Conservation (phyloP, 2,113 vertebrate species). For the Taxidea taxus region DNA sequence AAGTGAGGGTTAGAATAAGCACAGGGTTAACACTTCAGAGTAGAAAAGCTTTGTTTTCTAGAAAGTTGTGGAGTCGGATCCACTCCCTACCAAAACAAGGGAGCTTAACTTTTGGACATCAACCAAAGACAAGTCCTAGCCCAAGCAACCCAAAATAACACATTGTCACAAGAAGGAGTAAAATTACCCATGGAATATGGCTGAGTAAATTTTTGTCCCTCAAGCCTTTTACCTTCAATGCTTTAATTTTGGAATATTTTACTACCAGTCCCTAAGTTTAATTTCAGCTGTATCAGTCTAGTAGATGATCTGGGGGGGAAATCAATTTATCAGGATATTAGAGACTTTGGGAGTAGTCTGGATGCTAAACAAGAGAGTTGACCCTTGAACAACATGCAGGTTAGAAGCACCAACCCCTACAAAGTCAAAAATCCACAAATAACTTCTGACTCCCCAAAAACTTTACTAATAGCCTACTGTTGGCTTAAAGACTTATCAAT, state of each 20-base stretch:
- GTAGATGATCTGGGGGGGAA: neutral
- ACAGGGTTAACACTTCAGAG: neutral
- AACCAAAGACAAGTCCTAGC: neutral
- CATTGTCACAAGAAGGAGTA: neutral
- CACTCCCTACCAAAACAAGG: neutral
- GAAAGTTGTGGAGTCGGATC: neutral
- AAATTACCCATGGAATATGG: neutral
- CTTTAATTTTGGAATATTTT: neutral
- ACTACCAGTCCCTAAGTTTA: neutral
- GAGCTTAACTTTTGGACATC: neutral
- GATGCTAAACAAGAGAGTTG: neutral
- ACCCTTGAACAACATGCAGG: neutral
- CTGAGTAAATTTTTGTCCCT: neutral
- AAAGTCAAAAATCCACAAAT: neutral
- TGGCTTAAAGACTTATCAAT: neutral
- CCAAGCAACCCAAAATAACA: neutral
- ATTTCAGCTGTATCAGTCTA: neutral
- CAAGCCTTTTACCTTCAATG: neutral
- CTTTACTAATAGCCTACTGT: neutral
- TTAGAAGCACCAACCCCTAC: neutral
- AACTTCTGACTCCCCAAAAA: neutral
- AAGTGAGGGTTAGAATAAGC: neutral
- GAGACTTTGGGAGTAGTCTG: neutral
- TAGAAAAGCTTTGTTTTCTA: neutral
- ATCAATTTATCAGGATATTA: neutral